Evolutionary conservation across 2,797 vertebrate species (phyloP), one percentile per base, ranked within the genome.

Genomic region (Coluber constrictor): DNA sequence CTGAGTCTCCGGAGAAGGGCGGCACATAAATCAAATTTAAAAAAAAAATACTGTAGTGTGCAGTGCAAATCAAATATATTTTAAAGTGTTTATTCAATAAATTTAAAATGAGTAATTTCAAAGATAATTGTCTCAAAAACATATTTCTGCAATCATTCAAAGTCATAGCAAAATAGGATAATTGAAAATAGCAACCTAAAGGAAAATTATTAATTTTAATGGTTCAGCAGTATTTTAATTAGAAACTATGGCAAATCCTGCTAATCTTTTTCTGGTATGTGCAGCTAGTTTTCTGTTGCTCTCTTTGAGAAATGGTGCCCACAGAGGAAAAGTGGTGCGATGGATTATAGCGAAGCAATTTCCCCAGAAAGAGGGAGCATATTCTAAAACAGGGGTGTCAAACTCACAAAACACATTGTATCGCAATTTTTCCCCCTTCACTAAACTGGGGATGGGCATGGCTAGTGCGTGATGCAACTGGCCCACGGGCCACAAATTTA

Each of bases 131-230:
- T 57, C 37, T 59, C 37, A 43, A 27, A 1, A 55, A 51, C 37
- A 4, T 15, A 8, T 60, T 88, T 20, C 9, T 86, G 25, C 79
- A 92, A 94, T 93, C 92, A 94, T 57, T 94, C 89, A 66, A 23
- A 87, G 86, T 92, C 11, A 29, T 7, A 9, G 3, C 27, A 92
- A 94, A 90, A n/a, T 16, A 60, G 15, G 93, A 51, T 0, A 32
- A 63, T 91, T 51, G 5, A 94, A 60, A 92, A 83, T 93, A 86
- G 15, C 47, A 92, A 29, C 15, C 57, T 57, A 60, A 37, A 32
- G 83, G 25, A 47, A 83, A 83, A 47, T 8, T 37, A 37, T 74
- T 20, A 8, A 79, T 94, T 91, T 0, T 0, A 90, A 87, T 74
- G 55, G 87, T 8, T 86, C 8, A 43, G 5, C 92, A 94, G 29